These are phyloP conservation scores for Epiblema foenella DNA, from an alignment of 2,888 invertebrate genomes.

Conservation along the genomic window DNA sequence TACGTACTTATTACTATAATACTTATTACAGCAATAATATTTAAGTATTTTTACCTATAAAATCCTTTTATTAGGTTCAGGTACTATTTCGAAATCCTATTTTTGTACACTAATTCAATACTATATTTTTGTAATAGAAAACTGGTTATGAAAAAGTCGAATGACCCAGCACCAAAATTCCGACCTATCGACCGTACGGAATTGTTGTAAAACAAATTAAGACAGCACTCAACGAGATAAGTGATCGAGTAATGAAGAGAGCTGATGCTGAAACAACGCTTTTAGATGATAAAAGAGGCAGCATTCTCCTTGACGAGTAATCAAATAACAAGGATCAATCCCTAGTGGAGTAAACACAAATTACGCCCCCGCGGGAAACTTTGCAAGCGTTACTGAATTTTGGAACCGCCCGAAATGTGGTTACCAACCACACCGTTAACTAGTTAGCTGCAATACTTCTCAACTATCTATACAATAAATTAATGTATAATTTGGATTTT, in stretches of 20 bases:
- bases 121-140: no score
- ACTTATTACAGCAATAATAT: no score
- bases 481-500: neutral
- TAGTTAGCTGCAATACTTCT: neutral
- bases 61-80: no score
- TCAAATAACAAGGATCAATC: slow-evolving; percentile 37
- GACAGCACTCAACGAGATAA: slow-evolving; percentile 24
- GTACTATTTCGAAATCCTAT: no score
- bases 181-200: neutral
- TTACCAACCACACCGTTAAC: slow-evolving; percentile 1
- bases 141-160: no score
- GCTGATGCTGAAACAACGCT: slow-evolving; percentile 29
- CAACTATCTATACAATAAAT: no score
- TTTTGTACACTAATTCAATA: no score
- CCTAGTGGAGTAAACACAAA: neutral
- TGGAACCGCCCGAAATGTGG: slow-evolving; percentile 11
- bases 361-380: neutral
- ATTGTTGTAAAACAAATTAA: slow-evolving; percentile 19
- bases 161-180: no score
- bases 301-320: slow-evolving; percentile 6
- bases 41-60: no score
- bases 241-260: slow-evolving; percentile 31
- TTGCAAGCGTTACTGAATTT: neutral
- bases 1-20: no score
- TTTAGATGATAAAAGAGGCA: slow-evolving; percentile 22